Evolutionary conservation across 2,113 vertebrate species (phyloP).

Genomic region (Oncorhynchus mykiss): DNA sequence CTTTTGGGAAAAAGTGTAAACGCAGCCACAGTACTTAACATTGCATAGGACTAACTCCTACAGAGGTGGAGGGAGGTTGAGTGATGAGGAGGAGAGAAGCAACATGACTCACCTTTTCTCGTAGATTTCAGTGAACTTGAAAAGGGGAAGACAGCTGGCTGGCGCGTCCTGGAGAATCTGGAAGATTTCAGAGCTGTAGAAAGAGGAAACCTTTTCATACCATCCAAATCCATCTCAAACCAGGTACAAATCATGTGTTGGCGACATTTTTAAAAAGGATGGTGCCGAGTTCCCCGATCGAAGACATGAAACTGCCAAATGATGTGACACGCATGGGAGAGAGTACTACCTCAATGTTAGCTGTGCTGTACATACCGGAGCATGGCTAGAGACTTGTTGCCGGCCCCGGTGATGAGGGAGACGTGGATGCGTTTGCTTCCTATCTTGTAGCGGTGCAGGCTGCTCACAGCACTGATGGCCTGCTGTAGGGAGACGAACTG

Average conservation of each 20-base stretch:
- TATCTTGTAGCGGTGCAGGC: conserved; percentile 89
- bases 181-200: conserved; percentile 82
- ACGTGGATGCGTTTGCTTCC: conserved; percentile 93
- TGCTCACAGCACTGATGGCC: conserved; percentile 87
- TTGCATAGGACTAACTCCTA: background rate
- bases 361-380: conserved; percentile 77
- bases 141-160: conserved; percentile 91
- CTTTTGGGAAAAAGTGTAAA: no score
- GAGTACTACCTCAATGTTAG: background rate
- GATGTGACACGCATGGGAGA: background rate
- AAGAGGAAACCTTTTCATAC: background rate
- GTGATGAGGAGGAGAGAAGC: background rate
- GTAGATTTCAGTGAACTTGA: conserved; percentile 94
- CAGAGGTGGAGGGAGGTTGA: background rate
- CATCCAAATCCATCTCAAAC: background rate
- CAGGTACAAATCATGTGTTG: no score
- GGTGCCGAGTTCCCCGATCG: no score
- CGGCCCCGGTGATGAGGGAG: conserved; percentile 84
- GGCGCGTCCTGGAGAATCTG: conserved; percentile 93
- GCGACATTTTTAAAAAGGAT: no score
- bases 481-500: conserved; percentile 93
- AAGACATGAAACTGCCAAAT: background rate
- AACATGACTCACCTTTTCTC: conserved; percentile 90
- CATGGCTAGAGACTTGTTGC: conserved; percentile 83
- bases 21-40: background rate